These are phyloP conservation scores for Chitala chitala DNA, from an alignment of 2,113 vertebrate species.

Conservation along the genomic window DNA sequence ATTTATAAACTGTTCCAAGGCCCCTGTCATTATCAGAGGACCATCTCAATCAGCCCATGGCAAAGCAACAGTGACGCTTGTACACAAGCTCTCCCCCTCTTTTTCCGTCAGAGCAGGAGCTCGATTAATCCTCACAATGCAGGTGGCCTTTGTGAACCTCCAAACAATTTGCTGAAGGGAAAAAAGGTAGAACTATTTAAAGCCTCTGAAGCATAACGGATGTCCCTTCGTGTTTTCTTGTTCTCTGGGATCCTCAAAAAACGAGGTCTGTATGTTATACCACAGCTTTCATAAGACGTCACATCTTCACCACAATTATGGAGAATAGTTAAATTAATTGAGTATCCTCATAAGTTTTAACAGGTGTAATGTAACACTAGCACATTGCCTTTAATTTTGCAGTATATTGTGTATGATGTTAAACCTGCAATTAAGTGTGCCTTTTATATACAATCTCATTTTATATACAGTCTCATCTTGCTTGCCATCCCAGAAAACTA, in stretches of 20 bases:
- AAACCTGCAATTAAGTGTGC: too few relatives aligned
- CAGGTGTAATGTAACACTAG: too few relatives aligned
- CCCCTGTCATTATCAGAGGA: slow-evolving; percentile 8
- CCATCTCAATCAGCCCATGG: background rate
- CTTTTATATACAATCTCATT: too few relatives aligned
- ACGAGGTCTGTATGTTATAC: background rate
- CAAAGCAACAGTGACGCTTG: background rate
- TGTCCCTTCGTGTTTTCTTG: slow-evolving; percentile 5
- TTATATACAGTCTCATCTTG: too few relatives aligned
- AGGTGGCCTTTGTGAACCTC: background rate
- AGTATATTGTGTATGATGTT: too few relatives aligned
- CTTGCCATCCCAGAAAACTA: too few relatives aligned
- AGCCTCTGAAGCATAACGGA: background rate
- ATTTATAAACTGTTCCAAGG: slow-evolving; percentile 21
- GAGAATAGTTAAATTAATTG: too few relatives aligned
- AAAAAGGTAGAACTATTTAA: background rate
- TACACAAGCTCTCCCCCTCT: background rate
- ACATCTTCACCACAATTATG: too few relatives aligned
- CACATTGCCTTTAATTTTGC: too few relatives aligned
- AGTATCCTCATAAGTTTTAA: too few relatives aligned
- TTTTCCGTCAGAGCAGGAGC: background rate
- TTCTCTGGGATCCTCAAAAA: background rate
- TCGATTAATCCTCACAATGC: background rate
- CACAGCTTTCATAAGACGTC: too few relatives aligned
- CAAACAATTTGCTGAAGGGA: background rate